These are phyloP conservation scores for Lithobates pipiens DNA, from an alignment of 2,797 vertebrate species.

Conservation along the genomic window DNA sequence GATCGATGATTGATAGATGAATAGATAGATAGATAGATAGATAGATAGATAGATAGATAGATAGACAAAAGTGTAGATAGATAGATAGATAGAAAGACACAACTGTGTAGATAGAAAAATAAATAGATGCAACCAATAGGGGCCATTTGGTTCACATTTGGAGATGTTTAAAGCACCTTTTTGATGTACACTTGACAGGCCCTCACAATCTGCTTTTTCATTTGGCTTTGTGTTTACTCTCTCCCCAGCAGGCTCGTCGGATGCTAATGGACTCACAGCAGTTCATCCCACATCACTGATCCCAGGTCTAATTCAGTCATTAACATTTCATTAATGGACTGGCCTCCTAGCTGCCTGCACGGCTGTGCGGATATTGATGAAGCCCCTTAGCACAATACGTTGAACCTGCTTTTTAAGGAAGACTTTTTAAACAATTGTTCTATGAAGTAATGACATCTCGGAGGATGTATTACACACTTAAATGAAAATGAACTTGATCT, in stretches of 20 bases:
- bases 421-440: constrained; percentile 65
- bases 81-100: too few relatives aligned
- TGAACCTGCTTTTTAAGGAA: constrained; percentile 77
- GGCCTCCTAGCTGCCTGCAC: constrained; percentile 85
- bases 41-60: too few relatives aligned
- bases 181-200: constrained; percentile 69
- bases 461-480: constrained; percentile 56
- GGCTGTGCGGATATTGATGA: constrained; percentile 87
- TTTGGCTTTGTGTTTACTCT: constrained; percentile 80
- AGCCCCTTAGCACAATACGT: constrained; percentile 76
- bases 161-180: constrained; percentile 81
- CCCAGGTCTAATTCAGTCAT: constrained; percentile 97
- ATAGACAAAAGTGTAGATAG: not conserved
- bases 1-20: not conserved
- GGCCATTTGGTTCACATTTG: constrained; percentile 48
- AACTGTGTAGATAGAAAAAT: too few relatives aligned
- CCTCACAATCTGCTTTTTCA: constrained; percentile 73
- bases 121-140: not conserved
- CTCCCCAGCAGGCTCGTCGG: constrained; percentile 83
- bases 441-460: constrained; percentile 58
- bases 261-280: constrained; percentile 96
- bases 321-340: constrained; percentile 97
- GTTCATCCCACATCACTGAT: constrained; percentile 90
- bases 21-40: not conserved
- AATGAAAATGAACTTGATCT: constrained; percentile 41